Conservation (phyloP, 2,797 vertebrate genomes). For the Rhodeus uyekii region DNA sequence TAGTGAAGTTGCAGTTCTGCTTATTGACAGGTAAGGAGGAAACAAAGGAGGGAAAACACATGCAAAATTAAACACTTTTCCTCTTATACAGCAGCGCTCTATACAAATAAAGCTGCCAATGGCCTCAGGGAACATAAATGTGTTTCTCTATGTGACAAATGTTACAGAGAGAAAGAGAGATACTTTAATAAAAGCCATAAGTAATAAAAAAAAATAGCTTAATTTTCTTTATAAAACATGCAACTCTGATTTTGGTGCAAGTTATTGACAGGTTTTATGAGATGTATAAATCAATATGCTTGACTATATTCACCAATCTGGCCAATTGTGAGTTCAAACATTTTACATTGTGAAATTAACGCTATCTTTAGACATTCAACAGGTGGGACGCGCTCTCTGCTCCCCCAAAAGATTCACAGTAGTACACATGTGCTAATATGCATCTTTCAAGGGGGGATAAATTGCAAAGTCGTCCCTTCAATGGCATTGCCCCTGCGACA, state of each 20-base stretch:
- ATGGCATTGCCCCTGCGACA: not conserved
- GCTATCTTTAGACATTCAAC: not conserved
- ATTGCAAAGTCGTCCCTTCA: not conserved
- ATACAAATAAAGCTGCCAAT: not conserved
- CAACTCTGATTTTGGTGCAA: too few relatives aligned
- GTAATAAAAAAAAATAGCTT: too few relatives aligned
- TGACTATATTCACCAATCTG: not conserved
- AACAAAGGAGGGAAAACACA: slow-evolving; percentile 22
- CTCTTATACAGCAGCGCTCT: not conserved
- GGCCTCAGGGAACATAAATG: not conserved
- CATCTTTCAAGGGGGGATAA: not conserved
- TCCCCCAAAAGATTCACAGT: not conserved
- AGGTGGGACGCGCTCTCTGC: not conserved
- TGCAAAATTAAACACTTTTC: not conserved
- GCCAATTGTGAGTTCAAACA: not conserved
- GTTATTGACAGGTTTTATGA: too few relatives aligned
- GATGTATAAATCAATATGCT: not conserved
- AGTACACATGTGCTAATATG: not conserved
- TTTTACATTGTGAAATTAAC: not conserved
- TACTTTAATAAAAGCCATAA: too few relatives aligned
- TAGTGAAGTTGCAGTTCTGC: slow-evolving; percentile 25
- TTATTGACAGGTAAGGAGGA: not conserved
- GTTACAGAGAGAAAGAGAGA: not conserved
- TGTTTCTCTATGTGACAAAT: not conserved
- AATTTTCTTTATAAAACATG: too few relatives aligned